phyloP scores from a whole-genome alignment of 2,888 invertebrate genomes.

The Celastrina argiolus region DNA sequence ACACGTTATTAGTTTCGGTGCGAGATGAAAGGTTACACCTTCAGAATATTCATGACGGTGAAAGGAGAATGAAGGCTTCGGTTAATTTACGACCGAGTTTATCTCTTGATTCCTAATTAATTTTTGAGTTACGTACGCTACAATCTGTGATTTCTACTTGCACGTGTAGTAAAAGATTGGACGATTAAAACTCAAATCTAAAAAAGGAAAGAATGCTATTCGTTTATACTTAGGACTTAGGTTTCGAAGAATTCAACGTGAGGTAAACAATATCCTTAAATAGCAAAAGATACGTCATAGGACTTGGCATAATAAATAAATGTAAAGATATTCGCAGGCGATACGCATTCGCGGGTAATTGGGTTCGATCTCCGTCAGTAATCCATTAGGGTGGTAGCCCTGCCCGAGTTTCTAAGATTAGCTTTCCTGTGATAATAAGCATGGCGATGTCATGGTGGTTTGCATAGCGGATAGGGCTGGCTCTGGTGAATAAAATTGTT shows the following conservation, averaged over 20 bases:
- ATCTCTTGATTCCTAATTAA: background rate
- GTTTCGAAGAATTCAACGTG: background rate
- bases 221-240: background rate
- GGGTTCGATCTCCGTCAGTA: slow-evolving; percentile 53
- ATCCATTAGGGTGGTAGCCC: slow-evolving; percentile 53
- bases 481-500: slow-evolving; percentile 14
- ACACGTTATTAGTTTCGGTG: slow-evolving; percentile 30
- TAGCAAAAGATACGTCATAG: slow-evolving; percentile 5
- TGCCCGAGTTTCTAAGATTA: slow-evolving; percentile 46
- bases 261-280: slow-evolving; percentile 5
- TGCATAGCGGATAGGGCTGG: slow-evolving; percentile 44
- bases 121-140: background rate
- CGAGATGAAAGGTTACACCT: slow-evolving; percentile 6
- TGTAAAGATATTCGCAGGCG: slow-evolving; percentile 12
- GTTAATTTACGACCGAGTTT: slow-evolving; percentile 1
- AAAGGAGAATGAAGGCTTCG: slow-evolving; percentile 1
- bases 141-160: background rate
- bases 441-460: slow-evolving; percentile 41
- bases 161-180: background rate
- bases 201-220: background rate
- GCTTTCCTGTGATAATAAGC: slow-evolving; percentile 50
- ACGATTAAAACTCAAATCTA: background rate
- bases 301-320: slow-evolving; percentile 6
- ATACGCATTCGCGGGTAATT: slow-evolving; percentile 39
- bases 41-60: slow-evolving; percentile 10